A percentile compares a stretch with the other conserved stretches of the same genome.
Evolutionary conservation across 1,140 invertebrate genomes (phyloP).

Genomic region (Drosophila yakuba): DNA sequence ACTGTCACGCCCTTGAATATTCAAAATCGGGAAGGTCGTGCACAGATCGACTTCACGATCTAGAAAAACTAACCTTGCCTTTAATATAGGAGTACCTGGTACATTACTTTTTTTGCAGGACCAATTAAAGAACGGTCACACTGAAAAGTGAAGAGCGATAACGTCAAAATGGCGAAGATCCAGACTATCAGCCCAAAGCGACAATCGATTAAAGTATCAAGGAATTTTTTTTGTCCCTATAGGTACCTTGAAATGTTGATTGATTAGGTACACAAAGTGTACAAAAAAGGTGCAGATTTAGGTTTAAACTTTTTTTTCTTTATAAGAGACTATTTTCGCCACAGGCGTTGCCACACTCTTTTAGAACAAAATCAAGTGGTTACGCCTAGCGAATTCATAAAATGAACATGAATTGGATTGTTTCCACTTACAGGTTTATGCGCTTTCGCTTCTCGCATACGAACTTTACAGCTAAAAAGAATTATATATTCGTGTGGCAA

Average conservation of each 20-base stretch:
- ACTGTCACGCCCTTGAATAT: too few species aligned
- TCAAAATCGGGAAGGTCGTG: too few species aligned
- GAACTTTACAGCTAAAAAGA: not conserved
- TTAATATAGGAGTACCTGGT: too few species aligned
- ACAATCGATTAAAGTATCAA: not conserved
- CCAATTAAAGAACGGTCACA: not conserved
- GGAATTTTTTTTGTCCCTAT: not conserved
- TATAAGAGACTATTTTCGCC: not conserved
- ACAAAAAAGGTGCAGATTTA: too few species aligned
- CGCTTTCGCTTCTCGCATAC: not conserved
- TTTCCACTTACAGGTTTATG: not conserved
- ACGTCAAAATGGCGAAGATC: not conserved
- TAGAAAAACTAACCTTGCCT: too few species aligned
- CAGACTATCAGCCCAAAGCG: not conserved
- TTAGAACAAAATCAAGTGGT: conserved; percentile 11
- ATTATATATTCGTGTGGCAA: not conserved
- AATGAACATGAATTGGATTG: not conserved
- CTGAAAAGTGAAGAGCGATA: not conserved
- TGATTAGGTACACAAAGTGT: not conserved
- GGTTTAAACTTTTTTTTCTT: not conserved
- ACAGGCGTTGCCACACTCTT: conserved; percentile 12
- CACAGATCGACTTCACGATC: too few species aligned
- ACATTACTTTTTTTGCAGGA: not conserved
- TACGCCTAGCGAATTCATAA: conserved; percentile 15
- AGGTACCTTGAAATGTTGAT: too few species aligned